A percentile compares a stretch with the other conserved stretches of the same genome.
Evolutionary conservation across 2,113 vertebrate species (phyloP).

Genomic region (Alligator mississippiensis): DNA sequence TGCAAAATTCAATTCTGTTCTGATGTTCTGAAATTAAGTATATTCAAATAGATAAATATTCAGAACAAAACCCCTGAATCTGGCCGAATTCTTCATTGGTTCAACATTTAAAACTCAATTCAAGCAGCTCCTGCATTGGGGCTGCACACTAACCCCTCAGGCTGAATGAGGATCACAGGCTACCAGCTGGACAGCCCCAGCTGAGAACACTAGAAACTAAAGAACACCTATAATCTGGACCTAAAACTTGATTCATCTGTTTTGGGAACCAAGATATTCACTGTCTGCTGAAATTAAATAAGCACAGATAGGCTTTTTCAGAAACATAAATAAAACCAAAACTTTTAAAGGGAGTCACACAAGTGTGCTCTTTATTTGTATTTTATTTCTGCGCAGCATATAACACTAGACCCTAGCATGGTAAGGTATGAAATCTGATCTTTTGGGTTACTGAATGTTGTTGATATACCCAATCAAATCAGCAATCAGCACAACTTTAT

Average conservation of each 20-base stretch:
- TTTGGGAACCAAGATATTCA: neutral
- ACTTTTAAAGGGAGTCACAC: neutral
- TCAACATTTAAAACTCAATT: neutral
- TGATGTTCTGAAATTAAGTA: neutral
- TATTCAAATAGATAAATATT: neutral
- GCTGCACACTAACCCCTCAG: too few relatives aligned
- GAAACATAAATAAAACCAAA: neutral
- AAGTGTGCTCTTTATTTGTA: neutral
- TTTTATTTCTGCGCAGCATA: neutral
- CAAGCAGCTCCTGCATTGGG: too few relatives aligned
- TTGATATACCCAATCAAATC: neutral
- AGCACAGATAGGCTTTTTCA: neutral
- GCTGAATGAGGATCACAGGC: too few relatives aligned
- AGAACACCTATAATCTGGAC: neutral
- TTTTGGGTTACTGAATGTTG: neutral
- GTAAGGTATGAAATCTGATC: neutral
- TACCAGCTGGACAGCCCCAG: too few relatives aligned
- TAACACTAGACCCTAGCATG: neutral
- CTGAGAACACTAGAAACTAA: too few relatives aligned
- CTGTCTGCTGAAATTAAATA: neutral
- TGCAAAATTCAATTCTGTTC: neutral
- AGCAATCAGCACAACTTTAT: neutral
- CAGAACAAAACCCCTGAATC: neutral
- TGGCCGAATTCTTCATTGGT: neutral
- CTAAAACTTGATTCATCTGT: neutral